These are phyloP conservation scores for Phortica variegata DNA, from an alignment of 1,140 invertebrate species.

Conservation along the genomic window DNA sequence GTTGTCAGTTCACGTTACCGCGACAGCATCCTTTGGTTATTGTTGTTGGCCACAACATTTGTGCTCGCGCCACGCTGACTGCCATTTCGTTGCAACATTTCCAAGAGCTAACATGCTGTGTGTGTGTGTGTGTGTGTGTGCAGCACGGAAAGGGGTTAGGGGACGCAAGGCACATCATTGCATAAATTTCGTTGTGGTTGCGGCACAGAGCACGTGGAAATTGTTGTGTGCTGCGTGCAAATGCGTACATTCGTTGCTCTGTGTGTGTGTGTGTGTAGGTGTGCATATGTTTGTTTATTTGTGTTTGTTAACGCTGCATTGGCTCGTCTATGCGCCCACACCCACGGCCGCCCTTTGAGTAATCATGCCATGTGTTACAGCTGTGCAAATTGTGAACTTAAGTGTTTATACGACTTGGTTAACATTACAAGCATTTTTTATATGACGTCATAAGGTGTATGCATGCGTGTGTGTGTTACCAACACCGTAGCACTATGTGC, in stretches of 20 bases:
- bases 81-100: conserved; percentile 14
- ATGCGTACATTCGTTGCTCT: neutral
- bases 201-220: conserved; percentile 39
- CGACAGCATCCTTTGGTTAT: no score
- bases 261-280: conserved; percentile 15
- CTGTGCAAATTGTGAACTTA: conserved; percentile 53
- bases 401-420: conserved; percentile 44
- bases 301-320: neutral
- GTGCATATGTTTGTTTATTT: no score
- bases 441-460: no score
- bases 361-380: no score
- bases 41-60: no score
- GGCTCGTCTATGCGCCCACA: conserved; percentile 19
- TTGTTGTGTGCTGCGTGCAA: conserved; percentile 29
- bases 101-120: conserved; percentile 7
- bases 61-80: neutral
- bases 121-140: neutral
- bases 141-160: no score
- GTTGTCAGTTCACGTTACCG: no score
- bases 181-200: conserved; percentile 54
- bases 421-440: conserved; percentile 13
- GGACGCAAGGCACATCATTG: no score
- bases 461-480: no score
- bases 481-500: no score
- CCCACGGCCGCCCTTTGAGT: no score